A percentile compares a stretch with the other conserved stretches of the same genome.
Conservation (phyloP, 2,888 invertebrate species). For the Agrotis exclamationis region DNA sequence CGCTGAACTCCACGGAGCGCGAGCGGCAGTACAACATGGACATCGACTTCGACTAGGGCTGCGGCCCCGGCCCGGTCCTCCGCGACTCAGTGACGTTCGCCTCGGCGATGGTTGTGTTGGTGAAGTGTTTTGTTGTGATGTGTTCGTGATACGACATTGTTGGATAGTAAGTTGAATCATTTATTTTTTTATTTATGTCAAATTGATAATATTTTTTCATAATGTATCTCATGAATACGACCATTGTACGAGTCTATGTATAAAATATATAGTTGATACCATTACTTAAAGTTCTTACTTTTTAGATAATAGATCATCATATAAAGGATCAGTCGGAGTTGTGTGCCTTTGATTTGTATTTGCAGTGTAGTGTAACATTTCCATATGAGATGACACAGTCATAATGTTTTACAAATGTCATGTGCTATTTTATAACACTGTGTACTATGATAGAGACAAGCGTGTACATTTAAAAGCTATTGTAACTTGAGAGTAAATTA, state of each 20-base stretch:
- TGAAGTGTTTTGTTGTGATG: conserved; percentile 61
- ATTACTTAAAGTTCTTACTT: conserved; percentile 61
- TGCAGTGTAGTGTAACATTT: conserved; percentile 49
- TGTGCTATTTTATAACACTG: conserved; percentile 24
- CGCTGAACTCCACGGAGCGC: conserved; percentile 72
- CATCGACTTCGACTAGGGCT: conserved; percentile 85
- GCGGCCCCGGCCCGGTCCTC: conserved; percentile 36
- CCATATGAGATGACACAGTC: conserved; percentile 36
- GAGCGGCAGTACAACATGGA: conserved; percentile 86
- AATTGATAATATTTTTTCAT: conserved; percentile 61
- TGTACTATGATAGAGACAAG: conserved; percentile 15
- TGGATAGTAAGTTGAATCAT: conserved; percentile 57
- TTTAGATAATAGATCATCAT: conserved; percentile 63
- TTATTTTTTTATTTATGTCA: conserved; percentile 63
- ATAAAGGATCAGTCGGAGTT: conserved; percentile 58
- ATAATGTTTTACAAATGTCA: conserved; percentile 42
- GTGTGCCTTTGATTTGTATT: conserved; percentile 72
- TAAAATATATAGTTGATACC: conserved; percentile 63
- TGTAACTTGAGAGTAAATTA: conserved; percentile 43
- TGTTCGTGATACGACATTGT: conserved; percentile 56
- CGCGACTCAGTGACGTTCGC: conserved; percentile 47
- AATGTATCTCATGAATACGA: conserved; percentile 59
- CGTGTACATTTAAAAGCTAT: conserved; percentile 25
- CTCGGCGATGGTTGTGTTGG: conserved; percentile 61
- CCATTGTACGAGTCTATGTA: conserved; percentile 67